Evolutionary conservation across 2,888 invertebrate genomes (phyloP).

Genomic region (Acrocera orbiculus): DNA sequence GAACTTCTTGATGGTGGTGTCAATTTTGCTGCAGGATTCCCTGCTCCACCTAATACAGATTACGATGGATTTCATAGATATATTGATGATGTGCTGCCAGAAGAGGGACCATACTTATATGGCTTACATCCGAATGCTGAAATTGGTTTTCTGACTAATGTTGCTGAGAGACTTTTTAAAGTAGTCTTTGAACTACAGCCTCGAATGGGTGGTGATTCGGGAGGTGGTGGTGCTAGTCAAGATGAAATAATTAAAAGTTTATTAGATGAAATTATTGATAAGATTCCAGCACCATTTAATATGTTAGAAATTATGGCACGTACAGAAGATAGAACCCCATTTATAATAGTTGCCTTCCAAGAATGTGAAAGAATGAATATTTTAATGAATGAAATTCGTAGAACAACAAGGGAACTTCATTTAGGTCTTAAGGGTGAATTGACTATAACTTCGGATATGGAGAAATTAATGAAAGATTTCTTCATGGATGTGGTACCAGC

Average conservation of each 20-base stretch:
- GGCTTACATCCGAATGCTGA: conserved; percentile 91
- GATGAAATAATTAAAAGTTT: conserved; percentile 53
- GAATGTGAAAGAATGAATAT: conserved; percentile 92
- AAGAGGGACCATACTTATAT: conserved; percentile 78
- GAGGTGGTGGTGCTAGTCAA: conserved; percentile 45
- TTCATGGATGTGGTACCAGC: conserved; percentile 81
- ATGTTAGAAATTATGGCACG: conserved; percentile 70
- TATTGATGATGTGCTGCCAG: conserved; percentile 69
- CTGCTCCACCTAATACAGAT: conserved; percentile 74
- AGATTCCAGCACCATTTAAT: conserved; percentile 76
- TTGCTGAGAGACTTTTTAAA: conserved; percentile 68
- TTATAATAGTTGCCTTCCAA: conserved; percentile 77
- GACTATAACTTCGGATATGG: conserved; percentile 87
- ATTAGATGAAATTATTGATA: conserved; percentile 74
- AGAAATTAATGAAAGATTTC: conserved; percentile 64
- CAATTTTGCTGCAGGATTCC: conserved; percentile 64
- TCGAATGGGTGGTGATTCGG: conserved; percentile 52
- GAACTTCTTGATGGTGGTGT: conserved; percentile 77
- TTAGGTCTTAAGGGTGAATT: conserved; percentile 85
- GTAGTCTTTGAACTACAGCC: conserved; percentile 83
- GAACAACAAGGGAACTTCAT: conserved; percentile 70
- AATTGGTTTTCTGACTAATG: conserved; percentile 78
- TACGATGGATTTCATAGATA: conserved; percentile 74
- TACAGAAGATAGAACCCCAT: conserved; percentile 79
- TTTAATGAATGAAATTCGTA: conserved; percentile 60